These are phyloP conservation scores for Apantesis nais DNA, from an alignment of 2,888 invertebrate species.

Conservation along the genomic window DNA sequence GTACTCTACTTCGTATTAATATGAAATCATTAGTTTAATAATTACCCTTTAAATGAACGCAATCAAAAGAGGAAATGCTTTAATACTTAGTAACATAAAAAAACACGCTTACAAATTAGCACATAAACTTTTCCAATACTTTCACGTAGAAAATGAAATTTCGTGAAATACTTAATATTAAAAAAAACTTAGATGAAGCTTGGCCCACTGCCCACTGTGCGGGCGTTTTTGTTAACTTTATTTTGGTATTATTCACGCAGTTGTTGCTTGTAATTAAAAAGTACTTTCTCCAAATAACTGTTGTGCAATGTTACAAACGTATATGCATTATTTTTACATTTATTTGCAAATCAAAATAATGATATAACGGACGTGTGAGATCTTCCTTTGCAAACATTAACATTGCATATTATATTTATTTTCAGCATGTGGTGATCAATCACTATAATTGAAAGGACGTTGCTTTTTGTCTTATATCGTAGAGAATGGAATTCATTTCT, in stretches of 20 bases:
- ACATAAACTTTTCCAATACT: too few species aligned
- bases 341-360: not conserved
- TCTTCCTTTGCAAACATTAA: too few species aligned
- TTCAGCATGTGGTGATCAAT: not conserved
- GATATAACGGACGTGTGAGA: not conserved
- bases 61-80: too few species aligned
- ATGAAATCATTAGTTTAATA: too few species aligned
- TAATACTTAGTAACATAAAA: too few species aligned
- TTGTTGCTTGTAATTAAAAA: not conserved
- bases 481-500: not conserved
- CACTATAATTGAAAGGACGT: not conserved
- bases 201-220: too few species aligned
- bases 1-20: not conserved
- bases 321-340: not conserved
- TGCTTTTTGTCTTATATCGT: not conserved
- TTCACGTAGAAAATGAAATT: too few species aligned
- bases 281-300: conserved; percentile 1
- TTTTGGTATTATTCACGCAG: not conserved
- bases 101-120: too few species aligned
- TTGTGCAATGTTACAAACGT: not conserved
- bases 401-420: too few species aligned
- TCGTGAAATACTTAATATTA: too few species aligned
- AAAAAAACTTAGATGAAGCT: too few species aligned
- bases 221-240: not conserved
- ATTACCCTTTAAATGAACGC: too few species aligned